Evolutionary conservation across 2,888 invertebrate species (phyloP).

Genomic region (Erebia epiphron): DNA sequence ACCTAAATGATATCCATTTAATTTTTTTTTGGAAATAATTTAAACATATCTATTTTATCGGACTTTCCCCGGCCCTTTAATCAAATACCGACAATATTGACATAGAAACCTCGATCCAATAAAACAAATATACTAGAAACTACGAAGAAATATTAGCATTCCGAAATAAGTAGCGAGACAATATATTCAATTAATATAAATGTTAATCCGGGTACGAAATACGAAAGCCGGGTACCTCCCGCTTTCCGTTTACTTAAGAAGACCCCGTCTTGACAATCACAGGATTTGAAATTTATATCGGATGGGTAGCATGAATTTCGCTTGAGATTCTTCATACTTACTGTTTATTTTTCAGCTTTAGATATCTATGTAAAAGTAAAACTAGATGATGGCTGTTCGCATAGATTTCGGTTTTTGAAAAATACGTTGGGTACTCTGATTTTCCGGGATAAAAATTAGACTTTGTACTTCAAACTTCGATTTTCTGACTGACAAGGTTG

Average conservation of each 20-base stretch:
- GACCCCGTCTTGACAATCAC: conserved; percentile 37
- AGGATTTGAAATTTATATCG: conserved; percentile 37
- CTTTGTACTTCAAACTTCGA: no score
- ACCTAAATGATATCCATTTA: no score
- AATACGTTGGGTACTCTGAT: no score
- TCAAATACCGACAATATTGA: background rate
- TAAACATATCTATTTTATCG: no score
- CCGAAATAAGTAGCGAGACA: conserved; percentile 49
- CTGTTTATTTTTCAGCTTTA: conserved; percentile 18
- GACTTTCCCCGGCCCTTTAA: background rate
- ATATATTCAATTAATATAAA: conserved; percentile 63
- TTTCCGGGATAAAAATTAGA: no score
- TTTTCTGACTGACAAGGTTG: no score
- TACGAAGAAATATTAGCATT: conserved; percentile 37
- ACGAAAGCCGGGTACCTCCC: background rate
- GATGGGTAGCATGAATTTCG: conserved; percentile 29
- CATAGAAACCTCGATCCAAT: background rate
- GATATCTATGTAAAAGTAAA: no score
- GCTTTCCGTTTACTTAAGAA: conserved; percentile 41
- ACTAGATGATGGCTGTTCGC: no score
- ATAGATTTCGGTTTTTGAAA: no score
- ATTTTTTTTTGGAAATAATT: no score
- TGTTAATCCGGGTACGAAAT: conserved; percentile 48
- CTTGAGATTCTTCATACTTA: conserved; percentile 6
- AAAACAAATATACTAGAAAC: background rate